Base-by-base conservation (phyloP, 2,888 invertebrate species). In the Rhagonycha lutea region DNA sequence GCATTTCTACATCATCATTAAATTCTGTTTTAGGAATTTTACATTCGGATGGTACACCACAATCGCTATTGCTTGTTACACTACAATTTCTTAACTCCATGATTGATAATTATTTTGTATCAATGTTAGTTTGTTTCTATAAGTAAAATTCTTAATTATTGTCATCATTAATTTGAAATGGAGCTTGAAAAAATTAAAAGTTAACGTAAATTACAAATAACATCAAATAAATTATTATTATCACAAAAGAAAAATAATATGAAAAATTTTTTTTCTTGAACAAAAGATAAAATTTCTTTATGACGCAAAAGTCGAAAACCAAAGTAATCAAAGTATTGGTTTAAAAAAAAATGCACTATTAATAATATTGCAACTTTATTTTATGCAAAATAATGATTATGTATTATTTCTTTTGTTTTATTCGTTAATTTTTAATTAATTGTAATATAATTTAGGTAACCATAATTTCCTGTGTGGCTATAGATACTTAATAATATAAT, bases 21-120 rank as follows among this genome's bases (percentile, higher is more conserved):
- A 80, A 70, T 74, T 86, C 84, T 7, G 86, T 87, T 81, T 87
- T 87, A 26, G 86, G 84, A 80, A 86, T 86, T 82, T 87, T 87
- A 79, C 86, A 86, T 78, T 87, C 87, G 8, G 86, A 85, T 65
- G 87, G 86, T 81, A 47, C n/a, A 47, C n/a, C n/a, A 47, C 47
- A 47, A 47, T 47, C 47, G n/a, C n/a, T 47, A 47, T n/a, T 47
- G 47, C n/a, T 47, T 47, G 5, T 8, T n/a, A 47, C 47, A 47
- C 2, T 8, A 47, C 47, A 47, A 47, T 47, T 47, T 47, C 47
- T 47, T 47, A 47, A 47, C 47, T 47, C 47, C 47, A 47, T 47
- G 2, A 7, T 47, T n/a, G n/a, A 47, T n/a, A 47, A 47, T n/a
- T 47, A 47, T n/a, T 47, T 47, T 47, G n/a, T 4, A 32, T 1